phyloP scores from a whole-genome alignment of 2,888 invertebrate genomes.

The Melanargia galathea region DNA sequence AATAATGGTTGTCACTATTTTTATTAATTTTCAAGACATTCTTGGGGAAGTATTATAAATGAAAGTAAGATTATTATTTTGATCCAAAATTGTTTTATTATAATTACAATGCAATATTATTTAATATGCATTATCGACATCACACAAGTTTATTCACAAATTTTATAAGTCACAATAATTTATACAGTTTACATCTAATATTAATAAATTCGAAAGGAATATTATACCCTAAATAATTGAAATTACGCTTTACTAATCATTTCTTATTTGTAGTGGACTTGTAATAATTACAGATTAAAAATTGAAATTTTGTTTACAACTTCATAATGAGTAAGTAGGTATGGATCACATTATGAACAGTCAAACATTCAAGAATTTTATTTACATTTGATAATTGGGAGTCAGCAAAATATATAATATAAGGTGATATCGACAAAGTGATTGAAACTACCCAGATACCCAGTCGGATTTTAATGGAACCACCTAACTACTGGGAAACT shows the following conservation, averaged over 20 bases:
- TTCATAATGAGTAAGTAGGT: neutral
- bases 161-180: conserved; percentile 53
- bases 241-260: conserved; percentile 36
- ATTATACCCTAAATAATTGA: conserved; percentile 50
- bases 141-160: conserved; percentile 77
- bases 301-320: conserved; percentile 20
- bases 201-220: conserved; percentile 77
- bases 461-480: neutral
- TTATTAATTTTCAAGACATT: neutral
- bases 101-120: conserved; percentile 64
- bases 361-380: conserved; percentile 25
- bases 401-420: neutral
- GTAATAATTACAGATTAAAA: conserved; percentile 20
- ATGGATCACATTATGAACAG: conserved; percentile 20
- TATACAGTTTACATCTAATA: conserved; percentile 66
- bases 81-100: conserved; percentile 76
- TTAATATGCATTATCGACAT: conserved; percentile 74
- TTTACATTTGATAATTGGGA: conserved; percentile 22
- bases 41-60: conserved; percentile 16
- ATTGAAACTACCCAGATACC: neutral
- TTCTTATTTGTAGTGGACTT: conserved; percentile 40
- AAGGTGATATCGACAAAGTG: neutral
- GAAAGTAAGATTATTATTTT: conserved; percentile 54
- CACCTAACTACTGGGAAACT: neutral
- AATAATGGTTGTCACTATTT: too few relatives aligned